Percentiles rank a stretch among this genome's conserved stretches.
Conservation (phyloP, 1,140 invertebrate species). For the Battus philenor region DNA sequence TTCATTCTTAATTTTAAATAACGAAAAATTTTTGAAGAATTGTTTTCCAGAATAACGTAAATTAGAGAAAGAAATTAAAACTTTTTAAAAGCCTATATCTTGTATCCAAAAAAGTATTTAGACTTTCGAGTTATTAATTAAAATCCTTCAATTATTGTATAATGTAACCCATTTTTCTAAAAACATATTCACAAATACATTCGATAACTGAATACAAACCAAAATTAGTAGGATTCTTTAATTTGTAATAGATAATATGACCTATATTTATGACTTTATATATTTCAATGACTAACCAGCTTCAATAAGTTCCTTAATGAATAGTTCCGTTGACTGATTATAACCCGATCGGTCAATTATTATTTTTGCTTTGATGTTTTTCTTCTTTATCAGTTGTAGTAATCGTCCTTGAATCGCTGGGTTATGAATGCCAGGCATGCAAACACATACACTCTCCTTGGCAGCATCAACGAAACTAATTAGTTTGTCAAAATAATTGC, state of each 20-base stretch:
- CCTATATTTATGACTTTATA: too few relatives aligned
- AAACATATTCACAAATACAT: too few relatives aligned
- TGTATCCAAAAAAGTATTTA: too few relatives aligned
- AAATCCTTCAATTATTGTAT: too few relatives aligned
- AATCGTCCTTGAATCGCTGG: constrained; percentile 59
- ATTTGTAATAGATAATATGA: not conserved
- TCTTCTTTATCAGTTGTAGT: constrained; percentile 48
- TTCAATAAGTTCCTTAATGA: constrained; percentile 57
- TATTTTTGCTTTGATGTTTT: constrained; percentile 53
- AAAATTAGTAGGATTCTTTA: not conserved
- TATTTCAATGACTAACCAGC: constrained; percentile 40
- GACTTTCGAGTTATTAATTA: too few relatives aligned
- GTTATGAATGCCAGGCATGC: constrained; percentile 67
- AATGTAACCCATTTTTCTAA: too few relatives aligned
- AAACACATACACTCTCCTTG: constrained; percentile 50
- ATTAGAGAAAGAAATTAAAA: too few relatives aligned
- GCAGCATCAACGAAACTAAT: constrained; percentile 59
- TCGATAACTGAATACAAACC: too few relatives aligned
- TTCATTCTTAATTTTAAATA: too few relatives aligned
- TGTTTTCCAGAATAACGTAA: too few relatives aligned
- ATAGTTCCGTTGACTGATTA: constrained; percentile 56
- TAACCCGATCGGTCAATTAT: constrained; percentile 57
- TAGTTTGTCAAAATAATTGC: constrained; percentile 64
- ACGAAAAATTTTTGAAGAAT: too few relatives aligned
- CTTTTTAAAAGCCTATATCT: too few relatives aligned